Evolutionary conservation across 2,113 vertebrate species (phyloP), one percentile per base, ranked within the genome.

Genomic region (Poecilia latipinna): DNA sequence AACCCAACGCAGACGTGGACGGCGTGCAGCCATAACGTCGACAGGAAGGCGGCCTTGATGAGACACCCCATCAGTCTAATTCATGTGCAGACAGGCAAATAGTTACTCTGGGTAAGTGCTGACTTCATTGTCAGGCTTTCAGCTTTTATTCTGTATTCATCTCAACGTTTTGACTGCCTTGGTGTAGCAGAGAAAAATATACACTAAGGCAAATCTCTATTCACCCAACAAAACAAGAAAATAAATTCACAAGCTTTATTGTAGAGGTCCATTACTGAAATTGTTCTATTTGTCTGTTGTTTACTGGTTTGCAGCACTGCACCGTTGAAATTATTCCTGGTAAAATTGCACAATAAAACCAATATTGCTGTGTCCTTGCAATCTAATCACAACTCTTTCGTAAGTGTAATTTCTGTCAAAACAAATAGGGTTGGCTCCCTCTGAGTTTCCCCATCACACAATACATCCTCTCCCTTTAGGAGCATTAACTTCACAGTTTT

Each of bases 1-100:
- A 83, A 75, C 72, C 66, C 88, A 70, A 75, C 83, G 76, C 73
- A 86, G 82, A 83, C 78, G 57, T 31, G 72, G 67, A 80, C 70
- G 72, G 75, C 71, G 13, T 64, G 67, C 63, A 44, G 66, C 68
- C 79, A 29, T 54, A 60, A 61, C 75, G 80, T 78, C 74, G 31
- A 82, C 84, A 67, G 75, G 72, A 87, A 65, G 75, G 35, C 42
- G 8, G 1, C 72, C 42, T 51, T 63, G 81, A 86, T 84, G 85
- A 75, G 74, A 62, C 22, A 0, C 26, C 73, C 60, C 65, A 31
- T 31, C 39, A 22, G 66, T 69, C 66, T 68, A 71, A 79, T 71
- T 70, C 70, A 65, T 74, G 54, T 26, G 68, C 68, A 82, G 60
- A 70, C 83, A 42, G 74, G 70, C 60, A 80, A 19, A 32, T 31